Conservation (phyloP, 2,797 vertebrate species). For the Eupleurogrammus muticus region DNA sequence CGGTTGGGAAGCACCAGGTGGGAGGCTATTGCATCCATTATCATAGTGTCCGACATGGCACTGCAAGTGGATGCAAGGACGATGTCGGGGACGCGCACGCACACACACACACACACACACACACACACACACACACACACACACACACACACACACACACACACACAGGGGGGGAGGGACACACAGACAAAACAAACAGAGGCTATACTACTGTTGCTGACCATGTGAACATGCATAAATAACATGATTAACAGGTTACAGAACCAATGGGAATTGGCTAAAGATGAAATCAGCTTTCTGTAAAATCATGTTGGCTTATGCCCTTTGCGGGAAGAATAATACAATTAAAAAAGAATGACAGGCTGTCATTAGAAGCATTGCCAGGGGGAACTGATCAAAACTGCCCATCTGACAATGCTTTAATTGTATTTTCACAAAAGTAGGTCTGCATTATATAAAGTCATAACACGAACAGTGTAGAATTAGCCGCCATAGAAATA, state of each 20-base stretch:
- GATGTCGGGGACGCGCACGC: slow-evolving; percentile 62
- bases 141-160: no score
- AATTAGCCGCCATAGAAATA: slow-evolving; percentile 25
- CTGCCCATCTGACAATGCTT: slow-evolving; percentile 57
- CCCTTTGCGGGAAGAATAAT: slow-evolving; percentile 41
- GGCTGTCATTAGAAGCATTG: slow-evolving; percentile 47
- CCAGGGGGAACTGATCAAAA: slow-evolving; percentile 36
- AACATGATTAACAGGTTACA: slow-evolving; percentile 51
- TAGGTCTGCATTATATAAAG: slow-evolving; percentile 18
- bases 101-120: no score
- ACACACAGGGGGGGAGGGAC: slow-evolving; percentile 55
- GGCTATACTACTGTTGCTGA: slow-evolving; percentile 39
- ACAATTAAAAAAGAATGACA: slow-evolving; percentile 46
- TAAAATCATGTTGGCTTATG: slow-evolving; percentile 41
- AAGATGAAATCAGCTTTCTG: slow-evolving; percentile 31
- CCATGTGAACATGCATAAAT: slow-evolving; percentile 50
- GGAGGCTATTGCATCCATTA: slow-evolving; percentile 95
- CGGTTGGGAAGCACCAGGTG: slow-evolving; percentile 95
- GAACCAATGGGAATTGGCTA: slow-evolving; percentile 40
- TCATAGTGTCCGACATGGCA: slow-evolving; percentile 93
- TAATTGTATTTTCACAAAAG: slow-evolving; percentile 35
- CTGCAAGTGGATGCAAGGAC: slow-evolving; percentile 83
- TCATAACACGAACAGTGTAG: slow-evolving; percentile 2
- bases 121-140: no score
- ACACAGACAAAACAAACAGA: slow-evolving; percentile 64